Conservation (phyloP, 2,888 invertebrate species). For the Tenodera sinensis region DNA sequence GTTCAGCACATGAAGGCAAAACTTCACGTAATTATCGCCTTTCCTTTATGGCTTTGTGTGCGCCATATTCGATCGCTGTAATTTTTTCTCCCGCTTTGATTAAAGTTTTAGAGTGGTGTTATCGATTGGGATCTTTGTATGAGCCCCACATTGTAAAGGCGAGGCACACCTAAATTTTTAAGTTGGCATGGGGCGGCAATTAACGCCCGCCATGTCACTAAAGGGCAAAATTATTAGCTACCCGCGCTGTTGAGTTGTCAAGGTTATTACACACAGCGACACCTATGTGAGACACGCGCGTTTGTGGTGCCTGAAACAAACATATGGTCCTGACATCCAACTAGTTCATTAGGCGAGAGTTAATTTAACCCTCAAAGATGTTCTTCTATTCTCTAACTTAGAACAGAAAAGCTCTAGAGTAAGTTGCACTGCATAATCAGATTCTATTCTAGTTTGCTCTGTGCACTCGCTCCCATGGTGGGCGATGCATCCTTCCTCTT, state of each 20-base stretch:
- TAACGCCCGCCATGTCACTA: background rate
- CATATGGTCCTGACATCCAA: no score
- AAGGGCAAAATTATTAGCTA: background rate
- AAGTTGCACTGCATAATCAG: no score
- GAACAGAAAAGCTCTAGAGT: no score
- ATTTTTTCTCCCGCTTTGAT: background rate
- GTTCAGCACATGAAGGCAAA: background rate
- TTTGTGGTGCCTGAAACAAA: no score
- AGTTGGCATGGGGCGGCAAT: background rate
- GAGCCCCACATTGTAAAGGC: background rate
- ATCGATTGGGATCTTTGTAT: background rate
- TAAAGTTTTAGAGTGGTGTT: background rate
- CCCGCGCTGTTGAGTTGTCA: background rate
- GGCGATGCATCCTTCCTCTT: no score
- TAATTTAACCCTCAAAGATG: no score
- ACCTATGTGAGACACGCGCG: background rate
- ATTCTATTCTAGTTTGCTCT: no score
- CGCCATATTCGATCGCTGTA: background rate
- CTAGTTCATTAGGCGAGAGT: no score
- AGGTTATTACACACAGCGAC: background rate
- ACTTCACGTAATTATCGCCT: background rate
- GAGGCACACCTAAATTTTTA: background rate
- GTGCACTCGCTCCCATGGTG: no score
- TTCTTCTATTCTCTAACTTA: no score
- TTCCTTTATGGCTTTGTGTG: background rate